These are phyloP conservation scores for Ceratina calcarata DNA, from an alignment of 1,140 invertebrate species.

Conservation along the genomic window DNA sequence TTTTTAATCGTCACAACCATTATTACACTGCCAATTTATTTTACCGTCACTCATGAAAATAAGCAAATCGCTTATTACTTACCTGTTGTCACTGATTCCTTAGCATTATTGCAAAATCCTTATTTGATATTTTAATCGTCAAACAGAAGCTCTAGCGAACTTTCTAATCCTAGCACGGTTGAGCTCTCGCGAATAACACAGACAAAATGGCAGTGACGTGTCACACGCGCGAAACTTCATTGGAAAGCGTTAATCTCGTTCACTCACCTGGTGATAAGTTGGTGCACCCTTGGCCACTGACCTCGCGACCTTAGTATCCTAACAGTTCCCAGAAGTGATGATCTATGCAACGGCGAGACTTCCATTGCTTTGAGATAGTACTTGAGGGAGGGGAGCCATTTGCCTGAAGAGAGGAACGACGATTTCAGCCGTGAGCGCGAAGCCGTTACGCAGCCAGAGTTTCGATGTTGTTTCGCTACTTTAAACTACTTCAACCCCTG, in stretches of 20 bases:
- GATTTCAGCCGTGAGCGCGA: constrained; percentile 53
- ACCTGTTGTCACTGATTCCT: too few species aligned
- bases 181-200: neutral
- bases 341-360: constrained; percentile 78
- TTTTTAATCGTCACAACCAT: neutral
- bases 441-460: constrained; percentile 6
- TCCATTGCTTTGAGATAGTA: constrained; percentile 83
- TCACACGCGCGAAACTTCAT: neutral
- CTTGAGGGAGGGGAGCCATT: constrained; percentile 79
- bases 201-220: too few species aligned
- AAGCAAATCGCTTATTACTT: too few species aligned
- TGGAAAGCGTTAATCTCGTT: neutral
- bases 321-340: constrained; percentile 82
- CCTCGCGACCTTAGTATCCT: constrained; percentile 83
- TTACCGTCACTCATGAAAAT: too few species aligned
- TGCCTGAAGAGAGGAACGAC: constrained; percentile 70
- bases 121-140: neutral
- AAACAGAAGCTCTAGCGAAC: too few species aligned
- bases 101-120: neutral
- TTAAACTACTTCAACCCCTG: constrained; percentile 38
- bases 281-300: constrained; percentile 83
- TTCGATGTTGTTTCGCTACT: constrained; percentile 39
- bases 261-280: constrained; percentile 83
- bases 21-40: neutral
- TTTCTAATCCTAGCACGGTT: too few species aligned